Evolutionary conservation across 2,888 invertebrate species (phyloP), one percentile per base, ranked within the genome.

Genomic region (Syrista parreyssii): DNA sequence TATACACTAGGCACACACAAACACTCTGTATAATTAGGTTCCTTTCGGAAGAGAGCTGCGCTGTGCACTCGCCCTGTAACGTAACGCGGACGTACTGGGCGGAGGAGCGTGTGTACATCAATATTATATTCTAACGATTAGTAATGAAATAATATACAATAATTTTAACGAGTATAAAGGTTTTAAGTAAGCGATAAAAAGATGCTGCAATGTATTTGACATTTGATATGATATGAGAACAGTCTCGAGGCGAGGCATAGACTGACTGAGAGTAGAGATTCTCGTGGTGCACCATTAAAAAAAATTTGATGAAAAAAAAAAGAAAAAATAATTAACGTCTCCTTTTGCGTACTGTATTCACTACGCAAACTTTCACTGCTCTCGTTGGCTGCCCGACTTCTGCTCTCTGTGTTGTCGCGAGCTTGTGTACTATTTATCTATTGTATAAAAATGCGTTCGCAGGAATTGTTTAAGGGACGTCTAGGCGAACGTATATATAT

Each of bases 91-190:
- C 31, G 71, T 31, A 3, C 6, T 6, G 71, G 33, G 71, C 76
- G 75, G 79, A 72, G 80, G 82, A 82, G 84, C 83, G 84, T 83
- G 85, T 86, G 84, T 89, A 86, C 85, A 88, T 88, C 85, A 87
- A 88, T 87, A 90, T 88, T 87, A 87, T 90, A 90, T 88, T 89
- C 85, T 89, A 90, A 89, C 84, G 85, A 88, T 89, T 88, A 88
- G 85, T 88, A 87, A 83, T 87, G 85, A 85, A 89, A 84, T 88
- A 87, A 87, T 88, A 88, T 89, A 88, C 86, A 88, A 88, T 89
- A 89, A 89, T 88, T 88, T 88, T 88, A 89, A 88, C 82, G 83
- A 87, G 82, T 83, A 85, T 86, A 87, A 81, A 83, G 79, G 84
- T 86, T 82, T 84, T 86, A 84, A 84, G 82, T 84, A 86, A 85